Conservation (phyloP, 1,140 invertebrate genomes). For the Drosophila novamexicana region DNA sequence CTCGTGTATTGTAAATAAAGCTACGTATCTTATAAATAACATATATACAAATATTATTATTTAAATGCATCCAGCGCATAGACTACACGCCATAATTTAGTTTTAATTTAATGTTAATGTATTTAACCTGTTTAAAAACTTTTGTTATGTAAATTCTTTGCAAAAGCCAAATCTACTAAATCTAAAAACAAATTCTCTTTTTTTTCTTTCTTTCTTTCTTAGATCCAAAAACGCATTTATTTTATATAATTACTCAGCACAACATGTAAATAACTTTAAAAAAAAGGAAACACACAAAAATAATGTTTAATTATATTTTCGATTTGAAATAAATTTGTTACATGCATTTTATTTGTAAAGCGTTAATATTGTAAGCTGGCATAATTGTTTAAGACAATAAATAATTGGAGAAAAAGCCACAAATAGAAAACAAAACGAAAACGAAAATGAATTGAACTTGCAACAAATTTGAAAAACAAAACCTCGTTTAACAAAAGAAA, state of each 20-base stretch:
- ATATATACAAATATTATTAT: constrained; percentile 11
- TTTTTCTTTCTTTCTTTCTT: constrained; percentile 3
- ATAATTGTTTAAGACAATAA: constrained; percentile 81
- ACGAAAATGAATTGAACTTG: constrained; percentile 31
- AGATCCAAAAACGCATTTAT: constrained; percentile 73
- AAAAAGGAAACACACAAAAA: constrained; percentile 8
- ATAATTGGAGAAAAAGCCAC: constrained; percentile 46
- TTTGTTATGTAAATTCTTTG: constrained; percentile 65
- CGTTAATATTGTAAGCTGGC: constrained; percentile 64
- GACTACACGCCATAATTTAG: constrained; percentile 68
- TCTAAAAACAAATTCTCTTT: constrained; percentile 1
- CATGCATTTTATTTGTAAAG: constrained; percentile 32
- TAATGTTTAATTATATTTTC: constrained; percentile 13
- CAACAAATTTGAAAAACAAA: constrained; percentile 13
- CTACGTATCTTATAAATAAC: constrained; percentile 9
- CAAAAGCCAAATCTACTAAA: constrained; percentile 74
- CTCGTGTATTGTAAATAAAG: constrained; percentile 41
- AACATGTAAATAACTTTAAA: constrained; percentile 61
- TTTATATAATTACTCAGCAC: constrained; percentile 46
- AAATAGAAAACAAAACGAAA: constrained; percentile 13
- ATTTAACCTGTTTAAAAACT: constrained; percentile 15
- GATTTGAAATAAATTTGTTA: constrained; percentile 31
- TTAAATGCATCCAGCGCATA: constrained; percentile 30
- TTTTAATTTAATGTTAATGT: constrained; percentile 26
- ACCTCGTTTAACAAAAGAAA: constrained; percentile 51